A percentile compares a stretch with the other conserved stretches of the same genome.
Conservation (phyloP, 2,888 invertebrate genomes). For the Dryadula phaetusa region DNA sequence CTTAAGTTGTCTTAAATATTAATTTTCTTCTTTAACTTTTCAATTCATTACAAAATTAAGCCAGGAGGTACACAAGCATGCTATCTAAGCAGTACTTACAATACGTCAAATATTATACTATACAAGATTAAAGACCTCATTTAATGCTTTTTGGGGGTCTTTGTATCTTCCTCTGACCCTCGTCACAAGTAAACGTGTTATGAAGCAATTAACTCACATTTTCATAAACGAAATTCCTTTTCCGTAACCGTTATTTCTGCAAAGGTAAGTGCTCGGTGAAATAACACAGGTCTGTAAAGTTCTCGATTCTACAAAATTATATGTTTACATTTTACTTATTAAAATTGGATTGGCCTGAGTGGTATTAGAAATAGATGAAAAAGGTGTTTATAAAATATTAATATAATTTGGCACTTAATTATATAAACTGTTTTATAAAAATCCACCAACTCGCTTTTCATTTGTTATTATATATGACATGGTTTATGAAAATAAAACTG, state of each 20-base stretch:
- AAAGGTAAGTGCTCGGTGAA: constrained; percentile 36
- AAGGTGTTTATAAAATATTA: background rate
- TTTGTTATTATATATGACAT: background rate
- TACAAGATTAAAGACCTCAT: constrained; percentile 61
- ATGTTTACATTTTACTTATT: constrained; percentile 19
- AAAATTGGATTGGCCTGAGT: constrained; percentile 5
- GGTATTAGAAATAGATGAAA: background rate
- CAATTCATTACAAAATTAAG: too few relatives aligned
- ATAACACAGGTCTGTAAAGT: constrained; percentile 32
- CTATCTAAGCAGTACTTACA: constrained; percentile 34
- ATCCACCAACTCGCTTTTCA: background rate
- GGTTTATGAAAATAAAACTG: background rate
- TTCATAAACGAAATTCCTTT: constrained; percentile 48
- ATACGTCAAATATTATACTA: constrained; percentile 58
- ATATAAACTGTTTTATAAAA: background rate
- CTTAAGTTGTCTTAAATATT: too few relatives aligned
- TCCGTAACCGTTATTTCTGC: constrained; percentile 38
- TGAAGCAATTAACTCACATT: constrained; percentile 63
- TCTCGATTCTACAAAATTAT: constrained; percentile 7
- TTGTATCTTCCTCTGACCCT: constrained; percentile 70
- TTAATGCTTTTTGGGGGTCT: constrained; percentile 66
- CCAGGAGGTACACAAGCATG: background rate
- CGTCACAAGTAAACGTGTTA: constrained; percentile 71
- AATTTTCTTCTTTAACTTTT: too few relatives aligned
- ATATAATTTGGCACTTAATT: background rate